Evolutionary conservation across 2,113 vertebrate genomes (phyloP), one percentile per base, ranked within the genome.

Genomic region (Myxocyprinus asiaticus): DNA sequence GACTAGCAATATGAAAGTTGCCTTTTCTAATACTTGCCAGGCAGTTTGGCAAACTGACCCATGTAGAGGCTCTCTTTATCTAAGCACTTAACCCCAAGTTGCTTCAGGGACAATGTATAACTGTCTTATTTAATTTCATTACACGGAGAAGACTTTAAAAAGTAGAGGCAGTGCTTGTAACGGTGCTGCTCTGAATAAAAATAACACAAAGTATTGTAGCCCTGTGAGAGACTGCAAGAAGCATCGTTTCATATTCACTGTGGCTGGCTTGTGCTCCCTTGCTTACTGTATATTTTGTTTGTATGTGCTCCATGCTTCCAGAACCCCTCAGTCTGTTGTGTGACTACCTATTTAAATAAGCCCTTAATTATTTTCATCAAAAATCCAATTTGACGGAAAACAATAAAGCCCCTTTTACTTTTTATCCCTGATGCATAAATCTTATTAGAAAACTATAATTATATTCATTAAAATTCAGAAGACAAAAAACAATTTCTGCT

Each of bases 391-490:
- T 83, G 82, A 90, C 81, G 81, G 76, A 82, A 82, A 87, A 88
- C 79, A 88, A 75, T 79, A 75, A 76, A 88, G 75, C n/a, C 55
- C 43, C 48, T 81, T 78, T 81, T 75, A 4, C 71, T 81, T 82
- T 83, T 87, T 87, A 80, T 68, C 83, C 87, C 76, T 67, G 67
- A 69, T 72, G 70, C 74, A 77, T 77, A 66, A 72, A 56, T 70
- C 76, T 80, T 64, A 90, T 90, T 89, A 88, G 70, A 82, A 87
- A 85, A 86, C 77, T 86, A 85, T 90, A 87, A 90, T 88, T 88
- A 89, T 90, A 88, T 91, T 91, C 87, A 91, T 91, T 90, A 87
- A 67, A 90, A 90, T 83, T 87, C 86, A 74, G 82, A 85, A 85
- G 85, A 85, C 71, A 85, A 15, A 58, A 10, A 61, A 44, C 22